Evolutionary conservation across 2,797 vertebrate species (phyloP).

Genomic region (Acanthurus lineatus): DNA sequence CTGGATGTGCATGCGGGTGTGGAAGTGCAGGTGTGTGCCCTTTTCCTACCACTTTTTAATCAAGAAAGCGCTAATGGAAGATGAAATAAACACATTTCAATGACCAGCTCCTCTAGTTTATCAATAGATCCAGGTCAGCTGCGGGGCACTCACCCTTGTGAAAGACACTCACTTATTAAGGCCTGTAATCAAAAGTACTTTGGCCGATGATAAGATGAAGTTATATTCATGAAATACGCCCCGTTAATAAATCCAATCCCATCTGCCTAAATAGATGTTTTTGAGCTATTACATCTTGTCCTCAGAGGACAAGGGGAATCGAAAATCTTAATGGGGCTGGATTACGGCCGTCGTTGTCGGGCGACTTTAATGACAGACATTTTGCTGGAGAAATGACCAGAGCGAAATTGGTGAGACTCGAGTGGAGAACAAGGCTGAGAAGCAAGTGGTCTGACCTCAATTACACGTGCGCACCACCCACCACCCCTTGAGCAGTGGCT

Average conservation of each 20-base stretch:
- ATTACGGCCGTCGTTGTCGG: constrained; percentile 45
- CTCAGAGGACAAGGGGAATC: constrained; percentile 58
- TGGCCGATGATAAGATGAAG: constrained; percentile 49
- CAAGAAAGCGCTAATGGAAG: constrained; percentile 53
- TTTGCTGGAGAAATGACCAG: constrained; percentile 48
- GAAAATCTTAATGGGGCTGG: constrained; percentile 63
- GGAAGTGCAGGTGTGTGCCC: constrained; percentile 6
- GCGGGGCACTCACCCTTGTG: constrained; percentile 48
- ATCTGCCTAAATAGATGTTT: constrained; percentile 75
- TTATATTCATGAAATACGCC: constrained; percentile 69
- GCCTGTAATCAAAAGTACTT: constrained; percentile 70
- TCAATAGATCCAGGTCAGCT: constrained; percentile 66
- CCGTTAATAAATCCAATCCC: constrained; percentile 66
- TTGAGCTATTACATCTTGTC: constrained; percentile 70
- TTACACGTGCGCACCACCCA: constrained; percentile 24
- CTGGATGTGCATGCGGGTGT: constrained; percentile 14
- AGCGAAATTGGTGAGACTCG: constrained; percentile 21
- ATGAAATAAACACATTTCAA: constrained; percentile 59
- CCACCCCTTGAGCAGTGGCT: constrained; percentile 5
- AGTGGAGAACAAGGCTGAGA: constrained; percentile 33
- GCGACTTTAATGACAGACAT: constrained; percentile 58
- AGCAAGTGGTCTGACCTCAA: constrained; percentile 45
- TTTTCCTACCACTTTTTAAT: constrained; percentile 56
- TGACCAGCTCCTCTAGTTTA: constrained; percentile 46
- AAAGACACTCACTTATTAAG: constrained; percentile 66